Conservation (phyloP, 1,140 invertebrate species). For the Eufriesea mexicana region DNA sequence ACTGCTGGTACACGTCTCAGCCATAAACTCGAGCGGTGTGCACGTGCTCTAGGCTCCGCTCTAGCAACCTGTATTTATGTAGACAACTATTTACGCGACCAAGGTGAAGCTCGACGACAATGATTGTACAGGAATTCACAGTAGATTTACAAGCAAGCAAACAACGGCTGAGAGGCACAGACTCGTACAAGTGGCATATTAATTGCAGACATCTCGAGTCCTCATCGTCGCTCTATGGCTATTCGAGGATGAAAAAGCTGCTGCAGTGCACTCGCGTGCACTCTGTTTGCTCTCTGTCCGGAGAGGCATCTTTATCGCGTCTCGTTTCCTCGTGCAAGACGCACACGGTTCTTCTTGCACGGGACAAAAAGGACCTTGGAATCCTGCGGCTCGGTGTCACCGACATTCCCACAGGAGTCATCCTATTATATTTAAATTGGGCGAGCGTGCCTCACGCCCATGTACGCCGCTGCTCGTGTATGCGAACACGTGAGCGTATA, state of each 20-base stretch:
- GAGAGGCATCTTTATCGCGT: neutral
- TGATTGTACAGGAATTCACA: neutral
- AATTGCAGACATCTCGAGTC: constrained; percentile 54
- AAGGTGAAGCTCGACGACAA: constrained; percentile 18
- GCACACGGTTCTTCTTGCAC: constrained; percentile 10
- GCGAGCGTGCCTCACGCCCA: constrained; percentile 38
- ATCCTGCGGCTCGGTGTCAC: constrained; percentile 56
- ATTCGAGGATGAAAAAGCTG: neutral
- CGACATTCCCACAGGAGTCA: constrained; percentile 67
- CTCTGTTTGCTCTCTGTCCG: constrained; percentile 27
- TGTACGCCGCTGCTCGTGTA: constrained; percentile 10
- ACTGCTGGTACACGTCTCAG: neutral
- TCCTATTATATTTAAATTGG: constrained; percentile 73
- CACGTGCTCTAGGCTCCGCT: neutral
- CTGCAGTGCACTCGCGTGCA: constrained; percentile 48
- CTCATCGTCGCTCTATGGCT: constrained; percentile 15
- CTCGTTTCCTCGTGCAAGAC: neutral
- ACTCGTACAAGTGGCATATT: constrained; percentile 50
- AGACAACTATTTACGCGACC: constrained; percentile 4
- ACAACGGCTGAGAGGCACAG: constrained; percentile 49
- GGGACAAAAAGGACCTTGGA: constrained; percentile 69
- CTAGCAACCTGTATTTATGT: neutral
- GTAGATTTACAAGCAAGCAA: constrained; percentile 17
- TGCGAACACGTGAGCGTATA: constrained; percentile 15
- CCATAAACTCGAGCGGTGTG: neutral